Evolutionary conservation across 2,888 invertebrate species (phyloP), one percentile per base, ranked within the genome.

Genomic region (Scrobipalpa atriplicella): DNA sequence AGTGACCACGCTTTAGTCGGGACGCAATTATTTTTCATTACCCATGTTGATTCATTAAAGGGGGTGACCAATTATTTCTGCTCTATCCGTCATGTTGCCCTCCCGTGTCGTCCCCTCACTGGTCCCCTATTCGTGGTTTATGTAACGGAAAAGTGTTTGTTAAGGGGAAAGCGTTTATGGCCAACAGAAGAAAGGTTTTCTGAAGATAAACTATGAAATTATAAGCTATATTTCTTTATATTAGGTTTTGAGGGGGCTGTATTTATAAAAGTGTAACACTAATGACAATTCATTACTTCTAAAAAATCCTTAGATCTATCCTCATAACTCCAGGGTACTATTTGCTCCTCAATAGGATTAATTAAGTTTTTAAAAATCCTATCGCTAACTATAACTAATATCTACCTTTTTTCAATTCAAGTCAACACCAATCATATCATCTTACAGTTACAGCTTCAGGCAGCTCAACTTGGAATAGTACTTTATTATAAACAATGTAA

Each of bases 11-110:
- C 36, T n/a, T 63, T 21, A 1, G 29, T 9, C 69, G 72, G 66
- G 71, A 72, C 72, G 75, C 86, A 84, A 90, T 90, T 83, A 90
- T 88, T 91, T 91, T 90, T 89, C 90, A 91, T 91, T 90, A 90
- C 83, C 75, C 82, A 5, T 29, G 29, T 83, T 89, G 90, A 89
- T 90, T 90, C 91, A 91, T 92, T 90, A 90, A 86, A 87, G 83
- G 85, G 86, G 87, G 81, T 78, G 79, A 84, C 83, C 89, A 90
- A 92, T 92, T 91, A 89, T 87, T 83, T 84, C 78, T 83, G 86
- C 84, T 78, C 82, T 83, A 90, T 91, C 85, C 82, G 86, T 91
- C 90, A 90, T 76, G 79, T 78, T 84, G 79, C 87, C 89, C 87
- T 78, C 77, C 80, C 76, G 5, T 29, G 5, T 3, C 5, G 29